Base-by-base conservation (phyloP, 2,888 invertebrate genomes). In the Cremastobaeus sp. region DNA sequence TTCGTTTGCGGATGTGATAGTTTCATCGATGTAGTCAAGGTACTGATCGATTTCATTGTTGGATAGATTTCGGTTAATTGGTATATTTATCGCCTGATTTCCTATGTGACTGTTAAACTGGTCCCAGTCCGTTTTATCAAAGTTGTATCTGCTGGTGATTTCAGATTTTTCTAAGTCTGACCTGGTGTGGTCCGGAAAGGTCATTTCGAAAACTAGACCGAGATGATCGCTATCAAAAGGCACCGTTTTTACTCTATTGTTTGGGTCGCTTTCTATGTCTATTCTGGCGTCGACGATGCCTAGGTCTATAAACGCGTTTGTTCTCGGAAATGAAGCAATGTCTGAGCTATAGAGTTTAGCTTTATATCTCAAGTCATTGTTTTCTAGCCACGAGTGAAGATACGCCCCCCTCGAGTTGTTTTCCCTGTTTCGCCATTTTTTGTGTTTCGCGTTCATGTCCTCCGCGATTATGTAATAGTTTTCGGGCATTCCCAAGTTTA, bases 401-500 rank as follows among this genome's bases (percentile, higher is more conserved):
- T 35, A 35, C 1, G 18, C 14, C 1, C 72, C 72, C 32, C 55
- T 32, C 0, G 41, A 14, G 28, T 76, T 76, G 8, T 64, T 65
- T 8, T 1, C 11, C 0, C 5, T 2, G 11, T 47, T 25, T n/a
- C 11, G 5, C 48, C 76, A 76, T 1, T 20, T 11, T 0, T 15
- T 0, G 6, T 73, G 68, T 9, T 69, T 69, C 0, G 66, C 73
- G 14, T 76, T 76, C 0, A 70, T 12, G 12, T 73, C 76, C 0
- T 69, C 75, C 0, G 59, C 70, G 8, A 76, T 1, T 6, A 72
- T 34, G 14, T 59, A 76, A 9, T 8, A 62, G 15, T 71, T 75
- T 0, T 62, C 1, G 0, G 37, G 4, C 0, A 45, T 11, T 3
- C 34, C 20, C 14, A 75, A 14, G 1, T 64, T 68, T 8, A 68